These are phyloP conservation scores for Trichechus manatus DNA, from an alignment of 2,113 vertebrate genomes.

Conservation along the genomic window DNA sequence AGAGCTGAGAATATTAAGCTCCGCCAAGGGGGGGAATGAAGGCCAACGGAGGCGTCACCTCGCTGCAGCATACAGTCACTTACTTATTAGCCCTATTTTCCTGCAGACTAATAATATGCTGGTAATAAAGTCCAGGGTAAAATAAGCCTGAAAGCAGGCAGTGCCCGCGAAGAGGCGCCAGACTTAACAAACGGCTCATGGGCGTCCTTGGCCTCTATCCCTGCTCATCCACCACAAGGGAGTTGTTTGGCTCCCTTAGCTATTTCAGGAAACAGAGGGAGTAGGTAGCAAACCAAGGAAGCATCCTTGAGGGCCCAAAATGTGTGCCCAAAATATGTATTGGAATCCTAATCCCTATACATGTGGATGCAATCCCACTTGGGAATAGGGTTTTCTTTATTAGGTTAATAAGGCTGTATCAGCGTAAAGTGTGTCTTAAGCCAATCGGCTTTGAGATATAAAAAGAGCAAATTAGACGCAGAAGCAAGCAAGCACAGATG, in stretches of 20 bases:
- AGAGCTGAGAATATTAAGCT: background rate
- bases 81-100: background rate
- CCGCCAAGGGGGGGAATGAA: background rate
- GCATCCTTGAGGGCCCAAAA: background rate
- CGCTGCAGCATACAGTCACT: accelerated
- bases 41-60: background rate
- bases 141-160: background rate
- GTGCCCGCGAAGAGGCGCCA: background rate
- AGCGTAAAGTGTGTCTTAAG: background rate
- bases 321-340: background rate
- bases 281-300: background rate
- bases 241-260: background rate
- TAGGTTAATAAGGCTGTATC: background rate
- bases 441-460: background rate
- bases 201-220: background rate
- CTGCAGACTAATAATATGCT: background rate
- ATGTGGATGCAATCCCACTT: background rate
- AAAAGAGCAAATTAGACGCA: background rate
- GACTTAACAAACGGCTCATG: background rate
- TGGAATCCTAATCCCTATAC: background rate
- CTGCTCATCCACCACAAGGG: background rate
- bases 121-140: background rate
- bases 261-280: background rate
- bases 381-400: background rate
- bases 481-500: background rate